Evolutionary conservation across 2,888 invertebrate species (phyloP).

Genomic region (Drosophila nr. perissopoda): DNA sequence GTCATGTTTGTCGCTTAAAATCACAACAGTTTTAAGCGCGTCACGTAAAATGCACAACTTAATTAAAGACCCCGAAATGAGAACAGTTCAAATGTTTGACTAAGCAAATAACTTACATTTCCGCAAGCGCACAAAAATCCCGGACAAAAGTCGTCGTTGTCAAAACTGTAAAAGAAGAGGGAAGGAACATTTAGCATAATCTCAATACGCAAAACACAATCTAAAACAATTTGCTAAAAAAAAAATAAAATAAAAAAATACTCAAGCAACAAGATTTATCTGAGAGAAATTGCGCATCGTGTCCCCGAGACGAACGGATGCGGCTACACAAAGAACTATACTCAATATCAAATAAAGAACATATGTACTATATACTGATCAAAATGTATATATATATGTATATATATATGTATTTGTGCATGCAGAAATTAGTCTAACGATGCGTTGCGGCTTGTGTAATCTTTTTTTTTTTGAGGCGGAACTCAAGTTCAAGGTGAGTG

Average conservation of each 20-base stretch:
- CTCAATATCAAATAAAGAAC: slow-evolving; percentile 28
- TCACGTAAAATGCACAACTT: slow-evolving; percentile 45
- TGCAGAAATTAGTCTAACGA: slow-evolving; percentile 53
- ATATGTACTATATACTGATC: slow-evolving; percentile 24
- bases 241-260: slow-evolving; percentile 17
- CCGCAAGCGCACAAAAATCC: slow-evolving; percentile 27
- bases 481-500: slow-evolving; percentile 76
- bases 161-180: slow-evolving; percentile 34
- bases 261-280: slow-evolving; percentile 53
- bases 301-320: slow-evolving; percentile 56
- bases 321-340: slow-evolving; percentile 26
- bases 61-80: slow-evolving; percentile 40
- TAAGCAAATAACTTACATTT: slow-evolving; percentile 53
- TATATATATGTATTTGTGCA: slow-evolving; percentile 1
- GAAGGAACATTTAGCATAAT: slow-evolving; percentile 43
- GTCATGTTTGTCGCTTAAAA: slow-evolving; percentile 36
- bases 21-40: slow-evolving; percentile 39
- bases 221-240: slow-evolving; percentile 48
- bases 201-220: slow-evolving; percentile 34
- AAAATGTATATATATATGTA: slow-evolving; percentile 3
- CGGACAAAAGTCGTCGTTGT: slow-evolving; percentile 33
- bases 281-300: slow-evolving; percentile 71
- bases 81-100: slow-evolving; percentile 19
- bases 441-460: slow-evolving; percentile 26
- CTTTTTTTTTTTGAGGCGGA: slow-evolving; percentile 29